Conservation (phyloP, 2,888 invertebrate species). For the Sclerodermus sp. region DNA sequence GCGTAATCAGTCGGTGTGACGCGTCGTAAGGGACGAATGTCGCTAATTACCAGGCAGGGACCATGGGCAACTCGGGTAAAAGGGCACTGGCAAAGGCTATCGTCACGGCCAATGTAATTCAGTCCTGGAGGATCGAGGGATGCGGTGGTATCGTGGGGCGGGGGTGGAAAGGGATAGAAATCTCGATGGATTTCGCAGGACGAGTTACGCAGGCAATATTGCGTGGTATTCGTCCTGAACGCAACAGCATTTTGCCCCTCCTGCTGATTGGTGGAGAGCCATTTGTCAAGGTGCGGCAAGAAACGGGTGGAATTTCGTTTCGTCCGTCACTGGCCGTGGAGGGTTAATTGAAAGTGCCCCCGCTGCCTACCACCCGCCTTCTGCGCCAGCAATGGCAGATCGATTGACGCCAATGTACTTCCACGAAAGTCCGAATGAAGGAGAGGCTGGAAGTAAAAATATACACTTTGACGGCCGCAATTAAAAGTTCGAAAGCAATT, state of each 20-base stretch:
- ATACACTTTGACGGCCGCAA: too few relatives aligned
- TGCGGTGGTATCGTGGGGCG: too few relatives aligned
- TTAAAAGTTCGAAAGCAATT: too few relatives aligned
- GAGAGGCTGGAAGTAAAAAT: too few relatives aligned
- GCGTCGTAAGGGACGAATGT: constrained; percentile 45
- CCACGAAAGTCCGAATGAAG: too few relatives aligned
- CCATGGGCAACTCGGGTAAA: background rate
- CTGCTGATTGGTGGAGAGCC: constrained; percentile 30
- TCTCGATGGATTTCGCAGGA: background rate
- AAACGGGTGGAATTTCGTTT: constrained; percentile 36
- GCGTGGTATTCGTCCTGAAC: constrained; percentile 21
- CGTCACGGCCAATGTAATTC: too few relatives aligned
- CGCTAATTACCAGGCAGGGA: constrained; percentile 46
- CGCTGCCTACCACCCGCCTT: constrained; percentile 7
- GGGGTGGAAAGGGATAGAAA: background rate
- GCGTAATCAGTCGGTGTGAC: constrained; percentile 47
- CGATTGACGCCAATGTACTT: constrained; percentile 23
- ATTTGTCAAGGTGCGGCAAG: constrained; percentile 37
- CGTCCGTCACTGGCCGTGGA: constrained; percentile 35
- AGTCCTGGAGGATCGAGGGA: too few relatives aligned
- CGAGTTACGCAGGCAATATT: constrained; percentile 19
- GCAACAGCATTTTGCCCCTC: constrained; percentile 7
- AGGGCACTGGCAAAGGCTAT: too few relatives aligned
- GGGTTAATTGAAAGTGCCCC: constrained; percentile 38
- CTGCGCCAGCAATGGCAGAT: constrained; percentile 14